These are phyloP conservation scores for Cantharis flavilabris DNA, from an alignment of 2,888 invertebrate species.

Conservation along the genomic window DNA sequence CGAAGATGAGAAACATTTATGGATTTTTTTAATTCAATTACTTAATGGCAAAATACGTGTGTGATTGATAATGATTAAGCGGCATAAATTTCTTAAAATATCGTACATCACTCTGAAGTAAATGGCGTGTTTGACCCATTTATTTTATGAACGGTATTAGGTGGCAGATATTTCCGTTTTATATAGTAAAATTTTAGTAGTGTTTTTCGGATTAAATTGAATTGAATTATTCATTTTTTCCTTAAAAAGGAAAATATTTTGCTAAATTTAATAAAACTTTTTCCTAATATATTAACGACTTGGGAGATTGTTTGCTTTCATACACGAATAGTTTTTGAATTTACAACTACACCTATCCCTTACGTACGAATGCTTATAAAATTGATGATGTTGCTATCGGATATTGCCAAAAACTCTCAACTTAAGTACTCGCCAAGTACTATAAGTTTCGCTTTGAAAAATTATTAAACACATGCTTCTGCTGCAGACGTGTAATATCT, in stretches of 20 bases:
- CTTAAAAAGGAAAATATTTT: background rate
- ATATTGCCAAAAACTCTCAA: background rate
- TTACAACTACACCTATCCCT: background rate
- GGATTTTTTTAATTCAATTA: background rate
- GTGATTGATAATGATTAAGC: slow-evolving; percentile 4
- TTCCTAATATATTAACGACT: background rate
- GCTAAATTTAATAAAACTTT: background rate
- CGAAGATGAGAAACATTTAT: background rate
- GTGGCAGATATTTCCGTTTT: slow-evolving; percentile 2
- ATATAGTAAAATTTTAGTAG: background rate
- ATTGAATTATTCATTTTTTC: background rate
- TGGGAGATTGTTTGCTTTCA: background rate
- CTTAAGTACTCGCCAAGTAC: background rate
- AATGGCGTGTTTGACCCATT: slow-evolving; percentile 3
- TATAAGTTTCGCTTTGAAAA: background rate
- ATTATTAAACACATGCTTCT: background rate
- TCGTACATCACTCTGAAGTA: background rate
- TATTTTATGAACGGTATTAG: slow-evolving; percentile 1
- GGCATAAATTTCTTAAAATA: slow-evolving; percentile 1
- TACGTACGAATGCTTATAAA: background rate
- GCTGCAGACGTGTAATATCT: background rate
- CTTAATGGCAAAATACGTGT: background rate
- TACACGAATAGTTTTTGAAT: background rate
- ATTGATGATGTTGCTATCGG: background rate
- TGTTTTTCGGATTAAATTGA: background rate